phyloP scores from a whole-genome alignment of 2,113 vertebrate species.

The Piprites chloris region DNA sequence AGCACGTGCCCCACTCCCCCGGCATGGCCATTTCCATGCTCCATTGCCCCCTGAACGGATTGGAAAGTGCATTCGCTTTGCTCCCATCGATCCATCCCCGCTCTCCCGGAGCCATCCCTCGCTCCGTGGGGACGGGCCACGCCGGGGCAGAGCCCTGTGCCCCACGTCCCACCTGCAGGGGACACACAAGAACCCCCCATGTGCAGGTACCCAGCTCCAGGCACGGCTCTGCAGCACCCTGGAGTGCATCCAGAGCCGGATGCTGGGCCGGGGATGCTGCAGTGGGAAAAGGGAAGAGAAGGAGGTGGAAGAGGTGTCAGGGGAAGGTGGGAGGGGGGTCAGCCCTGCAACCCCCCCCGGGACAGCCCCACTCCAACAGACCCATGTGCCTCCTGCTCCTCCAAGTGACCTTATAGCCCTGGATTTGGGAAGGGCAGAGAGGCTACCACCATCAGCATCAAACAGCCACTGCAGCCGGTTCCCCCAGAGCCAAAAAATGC shows the following conservation, averaged over 20 bases:
- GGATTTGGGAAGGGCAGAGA: not conserved
- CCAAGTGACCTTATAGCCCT: fast-evolving
- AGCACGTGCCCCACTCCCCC: fast-evolving
- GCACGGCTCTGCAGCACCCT: fast-evolving
- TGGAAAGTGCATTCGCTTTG: constrained; percentile 11
- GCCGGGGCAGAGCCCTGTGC: not conserved
- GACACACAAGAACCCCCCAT: fast-evolving
- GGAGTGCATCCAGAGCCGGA: not conserved
- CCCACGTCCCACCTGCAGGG: not conserved
- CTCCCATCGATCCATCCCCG: constrained; percentile 35
- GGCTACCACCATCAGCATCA: fast-evolving
- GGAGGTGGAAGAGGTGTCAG: not conserved
- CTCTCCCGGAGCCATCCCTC: not conserved
- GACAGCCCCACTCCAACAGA: too few relatives aligned
- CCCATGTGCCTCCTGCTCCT: not conserved
- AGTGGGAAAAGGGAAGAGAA: not conserved
- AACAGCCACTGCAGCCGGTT: fast-evolving
- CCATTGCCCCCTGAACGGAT: constrained; percentile 31
- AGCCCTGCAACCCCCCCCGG: not conserved
- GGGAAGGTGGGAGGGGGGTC: too few relatives aligned
- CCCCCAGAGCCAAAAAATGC: fast-evolving
- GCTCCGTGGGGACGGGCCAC: not conserved
- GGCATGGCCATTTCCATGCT: not conserved
- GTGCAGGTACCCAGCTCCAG: fast-evolving
- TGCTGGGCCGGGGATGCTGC: not conserved